Base-by-base conservation (phyloP, 2,888 invertebrate species). In the Amitus sp. region DNA sequence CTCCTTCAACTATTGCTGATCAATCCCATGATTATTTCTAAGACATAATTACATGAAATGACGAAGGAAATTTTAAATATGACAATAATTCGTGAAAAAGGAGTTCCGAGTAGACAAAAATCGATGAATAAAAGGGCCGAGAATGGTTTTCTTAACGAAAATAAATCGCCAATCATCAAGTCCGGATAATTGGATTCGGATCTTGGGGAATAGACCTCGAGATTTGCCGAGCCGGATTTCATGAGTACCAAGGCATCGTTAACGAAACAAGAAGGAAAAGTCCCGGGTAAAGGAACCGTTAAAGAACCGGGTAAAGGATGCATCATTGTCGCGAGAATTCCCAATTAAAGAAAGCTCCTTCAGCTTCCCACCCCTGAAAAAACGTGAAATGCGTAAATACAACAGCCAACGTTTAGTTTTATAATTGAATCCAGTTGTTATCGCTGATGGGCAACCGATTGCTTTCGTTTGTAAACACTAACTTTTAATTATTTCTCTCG, bases 401-500 rank as follows among this genome's bases (percentile, higher is more conserved):
- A 33, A 52, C 47, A 34, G 49, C 47, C 27, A 40, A 58, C 64
- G 70, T 71, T 73, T 68, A 69, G 70, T 69, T 76, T 74, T 73
- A 71, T 74, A 74, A 76, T 74, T 72, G 75, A 75, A 74, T 76
- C 70, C 73, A 62, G 65, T 75, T 73, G 74, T 75, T 73, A 66
- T 63, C 70, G 66, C 63, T 71, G 76, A 76, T 75, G 67, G 73
- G 67, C 69, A 65, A 69, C 67, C 72, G 72, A 76, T 75, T 76
- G 74, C 70, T 74, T 74, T 69, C 73, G 72, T 71, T 73, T 71
- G 71, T 72, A 73, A 75, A 76, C 72, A 73, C 70, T 67, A 73
- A 74, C 72, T 75, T 75, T 75, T 75, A 74, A 75, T 76, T 72
- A 74, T 74, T 74, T 73, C 69, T 56, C 61, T 57, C 47, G 18